Conservation (phyloP, 2,797 vertebrate genomes). For the Mormyrops attenuatus region DNA sequence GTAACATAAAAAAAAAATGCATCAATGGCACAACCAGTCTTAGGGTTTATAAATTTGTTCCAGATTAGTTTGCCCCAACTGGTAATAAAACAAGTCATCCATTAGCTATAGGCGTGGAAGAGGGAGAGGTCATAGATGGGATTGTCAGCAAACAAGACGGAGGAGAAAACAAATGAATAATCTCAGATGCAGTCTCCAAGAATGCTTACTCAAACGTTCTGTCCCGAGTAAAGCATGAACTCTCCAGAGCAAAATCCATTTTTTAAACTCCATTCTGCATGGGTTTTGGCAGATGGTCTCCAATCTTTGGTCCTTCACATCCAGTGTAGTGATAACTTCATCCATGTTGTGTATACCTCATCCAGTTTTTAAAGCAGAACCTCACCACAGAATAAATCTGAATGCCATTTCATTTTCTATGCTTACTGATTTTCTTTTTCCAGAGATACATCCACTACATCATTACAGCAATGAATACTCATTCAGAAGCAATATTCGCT, state of each 20-base stretch:
- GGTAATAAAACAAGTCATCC: slow-evolving; percentile 49
- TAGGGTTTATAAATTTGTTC: slow-evolving; percentile 56
- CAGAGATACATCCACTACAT: neutral
- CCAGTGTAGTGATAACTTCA: neutral
- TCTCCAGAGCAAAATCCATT: slow-evolving; percentile 6
- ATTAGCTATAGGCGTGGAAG: slow-evolving; percentile 37
- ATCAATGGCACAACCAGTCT: slow-evolving; percentile 52
- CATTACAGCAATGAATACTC: neutral
- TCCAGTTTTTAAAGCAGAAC: neutral
- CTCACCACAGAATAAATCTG: slow-evolving; percentile 5
- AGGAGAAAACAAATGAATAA: slow-evolving; percentile 53
- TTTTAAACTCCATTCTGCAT: neutral
- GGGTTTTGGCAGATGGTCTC: neutral
- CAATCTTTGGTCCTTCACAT: neutral
- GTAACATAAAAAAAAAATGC: slow-evolving; percentile 10
- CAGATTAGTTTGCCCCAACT: slow-evolving; percentile 49
- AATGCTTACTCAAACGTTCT: slow-evolving; percentile 31
- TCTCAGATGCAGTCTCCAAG: slow-evolving; percentile 47
- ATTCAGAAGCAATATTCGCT: neutral
- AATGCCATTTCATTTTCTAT: neutral
- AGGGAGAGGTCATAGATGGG: slow-evolving; percentile 17
- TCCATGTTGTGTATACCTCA: neutral
- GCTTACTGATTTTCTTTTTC: neutral
- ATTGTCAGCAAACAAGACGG: slow-evolving; percentile 18
- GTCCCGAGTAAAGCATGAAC: slow-evolving; percentile 15